These are phyloP conservation scores for Spodoptera exigua DNA, from an alignment of 2,888 invertebrate genomes.

Conservation along the genomic window DNA sequence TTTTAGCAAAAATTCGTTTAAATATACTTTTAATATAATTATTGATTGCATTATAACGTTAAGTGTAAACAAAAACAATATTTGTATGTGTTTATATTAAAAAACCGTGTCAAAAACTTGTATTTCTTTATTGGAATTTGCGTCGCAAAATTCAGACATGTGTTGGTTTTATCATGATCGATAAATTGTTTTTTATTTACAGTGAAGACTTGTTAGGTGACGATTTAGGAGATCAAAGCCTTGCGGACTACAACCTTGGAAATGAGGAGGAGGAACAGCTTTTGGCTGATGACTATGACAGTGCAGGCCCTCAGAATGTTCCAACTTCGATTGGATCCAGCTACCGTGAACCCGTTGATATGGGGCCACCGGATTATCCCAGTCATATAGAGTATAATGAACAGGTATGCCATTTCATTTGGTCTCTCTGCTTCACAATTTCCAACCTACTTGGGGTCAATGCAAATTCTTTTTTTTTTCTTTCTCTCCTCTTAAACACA, in stretches of 20 bases:
- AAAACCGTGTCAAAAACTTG: slow-evolving; percentile 1
- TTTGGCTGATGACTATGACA: slow-evolving; percentile 84
- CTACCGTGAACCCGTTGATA: slow-evolving; percentile 67
- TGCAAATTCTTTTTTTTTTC: too few relatives aligned
- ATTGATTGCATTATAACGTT: too few relatives aligned
- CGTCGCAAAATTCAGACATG: slow-evolving; percentile 45
- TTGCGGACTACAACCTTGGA: slow-evolving; percentile 86
- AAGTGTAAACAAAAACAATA: not conserved
- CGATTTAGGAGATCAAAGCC: slow-evolving; percentile 86
- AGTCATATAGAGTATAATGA: slow-evolving; percentile 70
- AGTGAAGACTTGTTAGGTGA: slow-evolving; percentile 87
- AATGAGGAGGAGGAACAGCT: slow-evolving; percentile 87
- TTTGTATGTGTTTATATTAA: not conserved
- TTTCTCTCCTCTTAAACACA: too few relatives aligned
- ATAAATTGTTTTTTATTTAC: slow-evolving; percentile 64
- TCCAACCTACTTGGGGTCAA: not conserved
- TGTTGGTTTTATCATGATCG: slow-evolving; percentile 48
- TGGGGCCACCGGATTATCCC: slow-evolving; percentile 73
- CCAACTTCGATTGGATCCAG: slow-evolving; percentile 70
- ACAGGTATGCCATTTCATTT: slow-evolving; percentile 62
- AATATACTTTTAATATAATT: slow-evolving; percentile 11
- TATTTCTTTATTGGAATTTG: slow-evolving; percentile 23
- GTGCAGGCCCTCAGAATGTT: slow-evolving; percentile 78
- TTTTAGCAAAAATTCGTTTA: slow-evolving; percentile 38
- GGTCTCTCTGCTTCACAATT: too few relatives aligned